Evolutionary conservation across 2,113 vertebrate genomes (phyloP).

Genomic region (Dromas ardeola): DNA sequence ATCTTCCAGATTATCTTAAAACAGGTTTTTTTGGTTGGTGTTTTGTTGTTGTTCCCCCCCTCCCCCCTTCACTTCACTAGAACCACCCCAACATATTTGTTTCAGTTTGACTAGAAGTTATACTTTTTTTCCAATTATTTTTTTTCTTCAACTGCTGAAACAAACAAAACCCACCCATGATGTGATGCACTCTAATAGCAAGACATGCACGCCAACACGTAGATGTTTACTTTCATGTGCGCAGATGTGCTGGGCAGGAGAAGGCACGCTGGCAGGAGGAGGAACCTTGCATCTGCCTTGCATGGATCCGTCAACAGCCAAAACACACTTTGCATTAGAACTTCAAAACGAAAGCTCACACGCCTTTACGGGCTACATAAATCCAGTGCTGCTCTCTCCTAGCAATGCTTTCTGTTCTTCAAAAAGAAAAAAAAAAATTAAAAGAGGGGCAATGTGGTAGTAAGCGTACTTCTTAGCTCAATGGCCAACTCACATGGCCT

Average conservation of each 20-base stretch:
- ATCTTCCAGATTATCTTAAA: neutral
- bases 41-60: neutral
- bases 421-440: neutral
- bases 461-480: neutral
- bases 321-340: neutral
- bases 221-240: slow-evolving; percentile 33
- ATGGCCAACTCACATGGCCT: rapidly evolving
- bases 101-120: neutral
- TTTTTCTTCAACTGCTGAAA: neutral
- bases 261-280: neutral
- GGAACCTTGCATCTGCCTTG: neutral
- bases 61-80: neutral
- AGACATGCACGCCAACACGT: neutral
- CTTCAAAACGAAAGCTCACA: neutral
- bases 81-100: neutral
- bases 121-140: neutral
- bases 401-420: neutral
- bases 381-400: rapidly evolving
- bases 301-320: neutral
- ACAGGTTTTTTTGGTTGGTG: neutral
- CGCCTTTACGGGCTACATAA: neutral
- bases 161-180: neutral
- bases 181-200: neutral
- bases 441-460: neutral
- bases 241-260: neutral